phyloP scores from a whole-genome alignment of 2,113 vertebrate genomes.

The Synchiropus splendidus region DNA sequence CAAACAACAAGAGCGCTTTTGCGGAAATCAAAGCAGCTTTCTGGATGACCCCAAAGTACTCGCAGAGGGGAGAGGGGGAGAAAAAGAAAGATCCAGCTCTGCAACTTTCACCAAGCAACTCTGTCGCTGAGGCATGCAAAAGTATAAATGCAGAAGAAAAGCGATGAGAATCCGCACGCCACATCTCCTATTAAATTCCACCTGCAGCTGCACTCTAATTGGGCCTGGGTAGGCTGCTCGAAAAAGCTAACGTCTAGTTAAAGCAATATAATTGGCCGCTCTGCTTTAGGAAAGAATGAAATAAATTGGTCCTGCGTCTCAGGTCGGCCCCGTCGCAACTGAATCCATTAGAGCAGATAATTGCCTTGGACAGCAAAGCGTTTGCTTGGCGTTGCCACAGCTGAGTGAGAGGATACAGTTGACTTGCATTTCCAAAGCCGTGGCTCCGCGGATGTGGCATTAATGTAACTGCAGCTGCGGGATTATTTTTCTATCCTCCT shows the following conservation, averaged over 20 bases:
- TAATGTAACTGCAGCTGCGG: neutral
- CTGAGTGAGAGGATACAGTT: slow-evolving; percentile 23
- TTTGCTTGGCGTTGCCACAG: slow-evolving; percentile 28
- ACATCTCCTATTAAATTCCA: slow-evolving; percentile 46
- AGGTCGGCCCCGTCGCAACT: slow-evolving; percentile 38
- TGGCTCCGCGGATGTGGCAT: slow-evolving; percentile 13
- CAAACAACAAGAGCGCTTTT: slow-evolving; percentile 28
- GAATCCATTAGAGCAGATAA: slow-evolving; percentile 59
- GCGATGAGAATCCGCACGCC: slow-evolving; percentile 4
- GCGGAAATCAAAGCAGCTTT: slow-evolving; percentile 39
- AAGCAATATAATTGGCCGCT: slow-evolving; percentile 55
- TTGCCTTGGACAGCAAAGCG: slow-evolving; percentile 39
- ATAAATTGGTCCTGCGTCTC: slow-evolving; percentile 51
- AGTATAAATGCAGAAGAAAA: slow-evolving; percentile 18
- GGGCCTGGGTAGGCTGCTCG: slow-evolving; percentile 44
- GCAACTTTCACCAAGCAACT: slow-evolving; percentile 35
- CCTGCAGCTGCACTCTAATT: slow-evolving; percentile 59
- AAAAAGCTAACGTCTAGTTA: slow-evolving; percentile 46
- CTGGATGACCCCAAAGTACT: slow-evolving; percentile 26
- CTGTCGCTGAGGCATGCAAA: slow-evolving; percentile 35
- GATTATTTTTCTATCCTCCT: no score
- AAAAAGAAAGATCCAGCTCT: slow-evolving; percentile 11
- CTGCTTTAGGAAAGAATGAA: slow-evolving; percentile 54
- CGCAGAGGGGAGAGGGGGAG: neutral
- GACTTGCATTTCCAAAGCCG: slow-evolving; percentile 8